These are phyloP conservation scores for Pelecanoides urinatrix DNA, from an alignment of 2,113 vertebrate genomes.

Conservation along the genomic window DNA sequence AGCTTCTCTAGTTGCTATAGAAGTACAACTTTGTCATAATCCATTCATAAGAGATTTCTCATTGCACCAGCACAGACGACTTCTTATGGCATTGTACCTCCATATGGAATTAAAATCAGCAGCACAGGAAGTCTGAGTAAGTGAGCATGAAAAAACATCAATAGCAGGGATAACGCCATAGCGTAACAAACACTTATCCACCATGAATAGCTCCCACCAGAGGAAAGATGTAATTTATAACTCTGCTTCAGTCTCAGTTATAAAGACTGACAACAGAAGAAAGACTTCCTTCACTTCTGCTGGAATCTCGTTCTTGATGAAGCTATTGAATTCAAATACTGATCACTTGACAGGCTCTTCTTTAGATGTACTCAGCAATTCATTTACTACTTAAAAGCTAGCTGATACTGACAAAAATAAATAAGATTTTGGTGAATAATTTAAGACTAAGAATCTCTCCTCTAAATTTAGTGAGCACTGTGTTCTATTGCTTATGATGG, in stretches of 20 bases:
- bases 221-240: background rate
- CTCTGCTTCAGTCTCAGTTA: background rate
- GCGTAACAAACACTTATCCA: background rate
- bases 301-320: background rate
- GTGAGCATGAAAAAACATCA: background rate
- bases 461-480: background rate
- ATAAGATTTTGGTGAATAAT: background rate
- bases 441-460: background rate
- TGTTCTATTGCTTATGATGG: background rate
- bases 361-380: background rate
- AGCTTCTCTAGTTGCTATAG: background rate
- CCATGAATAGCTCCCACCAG: background rate
- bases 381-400: background rate
- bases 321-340: background rate
- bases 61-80: background rate
- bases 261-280: background rate
- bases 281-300: background rate
- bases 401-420: background rate
- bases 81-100: background rate
- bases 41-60: background rate
- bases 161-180: background rate
- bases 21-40: background rate
- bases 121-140: slow-evolving; percentile 18
- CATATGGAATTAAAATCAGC: background rate
- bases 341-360: background rate